Base-by-base conservation (phyloP, 2,888 invertebrate species). In the Noctuana brunneofusca region DNA sequence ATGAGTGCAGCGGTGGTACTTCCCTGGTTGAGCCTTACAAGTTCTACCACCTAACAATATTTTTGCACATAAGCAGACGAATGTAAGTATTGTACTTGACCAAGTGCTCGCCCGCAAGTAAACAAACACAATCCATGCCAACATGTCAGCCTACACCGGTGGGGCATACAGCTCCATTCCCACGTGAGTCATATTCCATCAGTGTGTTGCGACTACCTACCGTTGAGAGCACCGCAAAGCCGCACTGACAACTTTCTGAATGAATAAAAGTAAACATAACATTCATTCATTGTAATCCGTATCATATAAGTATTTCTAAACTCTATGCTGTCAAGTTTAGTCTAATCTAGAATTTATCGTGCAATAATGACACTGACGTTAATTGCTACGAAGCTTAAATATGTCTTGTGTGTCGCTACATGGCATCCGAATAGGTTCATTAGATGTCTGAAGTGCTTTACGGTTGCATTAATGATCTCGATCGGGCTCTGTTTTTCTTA, bases 371-470 rank as follows among this genome's bases (percentile, higher is more conserved):
- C 53, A 35, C 12, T 46, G 46, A 60, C 43, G 46, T 52, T 62
- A 49, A 62, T 62, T 49, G 48, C 48, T 20, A n/a, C 54, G n/a
- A 30, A 48, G 46, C 53, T 60, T 35, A 18, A 46, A 60, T 54
- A 60, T 22, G 41, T 22, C 59, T 41, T 43, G 20, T 27, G 32
- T 22, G 30, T 58, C 32, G 43, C 35, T 27, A 55, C 48, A 49
- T 54, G 60, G 60, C 60, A 35, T 55, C 48, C 60, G 27, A 55
- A 54, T 49, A 62, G 54, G 48, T 62, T 55, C 54, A 49, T 49
- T 62, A 62, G n/a, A 48, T 35, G 59, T 35, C 60, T 53, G 18
- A 27, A 54, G 27, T 62, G 27, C 38, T 55, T 54, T 49, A 49
- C 9, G 60, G 14, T 49, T 49, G 60, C 48, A 62, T 62, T 48